phyloP scores from a whole-genome alignment of 2,888 invertebrate genomes.

The Drosophila kambysellisi region DNA sequence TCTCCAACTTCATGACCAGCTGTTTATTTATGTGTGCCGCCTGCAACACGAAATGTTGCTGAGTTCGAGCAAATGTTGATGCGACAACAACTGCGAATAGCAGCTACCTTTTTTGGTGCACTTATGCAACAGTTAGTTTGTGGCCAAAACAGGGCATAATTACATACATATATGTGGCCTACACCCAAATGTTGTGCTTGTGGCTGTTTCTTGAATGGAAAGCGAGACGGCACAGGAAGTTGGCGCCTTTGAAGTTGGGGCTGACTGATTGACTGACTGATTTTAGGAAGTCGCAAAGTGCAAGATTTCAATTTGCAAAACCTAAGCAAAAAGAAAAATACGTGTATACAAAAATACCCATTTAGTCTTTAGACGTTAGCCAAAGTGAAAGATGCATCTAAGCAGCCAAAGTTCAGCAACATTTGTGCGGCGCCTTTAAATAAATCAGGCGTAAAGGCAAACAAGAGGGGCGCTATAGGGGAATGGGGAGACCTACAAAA shows the following conservation, averaged over 20 bases:
- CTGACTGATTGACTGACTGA: conserved; percentile 57
- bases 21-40: conserved; percentile 74
- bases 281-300: conserved; percentile 35
- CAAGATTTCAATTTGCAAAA: conserved; percentile 53
- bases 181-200: conserved; percentile 51
- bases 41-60: conserved; percentile 70
- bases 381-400: conserved; percentile 51
- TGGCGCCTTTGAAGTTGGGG: conserved; percentile 43
- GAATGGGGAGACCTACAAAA: conserved; percentile 50
- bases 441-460: conserved; percentile 67
- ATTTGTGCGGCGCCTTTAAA: conserved; percentile 75
- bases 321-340: background rate
- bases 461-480: conserved; percentile 2
- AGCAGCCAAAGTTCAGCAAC: conserved; percentile 76
- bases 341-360: background rate
- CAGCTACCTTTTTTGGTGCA: conserved; percentile 55
- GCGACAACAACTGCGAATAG: conserved; percentile 13
- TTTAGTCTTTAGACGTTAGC: conserved; percentile 8
- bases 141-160: conserved; percentile 71
- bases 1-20: conserved; percentile 60
- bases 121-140: conserved; percentile 59
- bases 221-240: conserved; percentile 51
- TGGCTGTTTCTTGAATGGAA: conserved; percentile 11
- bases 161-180: conserved; percentile 47
- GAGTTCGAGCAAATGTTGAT: conserved; percentile 57